A percentile compares a stretch with the other conserved stretches of the same genome.
phyloP scores from a whole-genome alignment of 2,113 vertebrate genomes.

The Crotalus tigris region DNA sequence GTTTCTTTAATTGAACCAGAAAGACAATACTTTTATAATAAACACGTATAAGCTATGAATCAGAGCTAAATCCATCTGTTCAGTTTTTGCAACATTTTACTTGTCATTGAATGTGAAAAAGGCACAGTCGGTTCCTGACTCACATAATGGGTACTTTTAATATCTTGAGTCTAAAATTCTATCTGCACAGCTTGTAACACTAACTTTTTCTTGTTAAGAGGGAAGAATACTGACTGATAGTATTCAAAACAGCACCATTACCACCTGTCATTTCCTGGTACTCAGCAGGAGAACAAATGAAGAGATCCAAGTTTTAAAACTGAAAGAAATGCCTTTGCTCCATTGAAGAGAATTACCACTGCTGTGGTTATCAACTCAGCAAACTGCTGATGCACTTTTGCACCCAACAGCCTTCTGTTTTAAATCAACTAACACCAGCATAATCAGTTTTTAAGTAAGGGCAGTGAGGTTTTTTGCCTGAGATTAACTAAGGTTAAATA shows the following conservation, averaged over 20 bases:
- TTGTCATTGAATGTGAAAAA: slow-evolving; percentile 46
- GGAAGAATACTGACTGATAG: slow-evolving; percentile 57
- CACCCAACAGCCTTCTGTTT: not conserved
- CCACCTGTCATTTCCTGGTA: slow-evolving; percentile 59
- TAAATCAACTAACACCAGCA: slow-evolving; percentile 21
- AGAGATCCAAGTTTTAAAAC: slow-evolving; percentile 38
- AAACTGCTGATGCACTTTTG: not conserved
- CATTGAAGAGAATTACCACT: slow-evolving; percentile 57
- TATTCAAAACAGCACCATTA: slow-evolving; percentile 52
- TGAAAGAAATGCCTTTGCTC: slow-evolving; percentile 29
- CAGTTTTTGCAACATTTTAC: slow-evolving; percentile 52
- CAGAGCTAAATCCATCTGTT: slow-evolving; percentile 58
- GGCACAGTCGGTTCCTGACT: slow-evolving; percentile 58
- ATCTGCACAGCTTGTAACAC: slow-evolving; percentile 50
- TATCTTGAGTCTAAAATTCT: slow-evolving; percentile 50
- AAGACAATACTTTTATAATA: not conserved
- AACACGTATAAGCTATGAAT: slow-evolving; percentile 45
- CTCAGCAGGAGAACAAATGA: slow-evolving; percentile 33
- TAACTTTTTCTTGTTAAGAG: slow-evolving; percentile 52
- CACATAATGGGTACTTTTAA: slow-evolving; percentile 42
- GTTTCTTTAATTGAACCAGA: slow-evolving; percentile 13
- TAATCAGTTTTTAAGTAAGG: not conserved
- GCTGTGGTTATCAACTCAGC: not conserved
- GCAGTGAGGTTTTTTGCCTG: not conserved
- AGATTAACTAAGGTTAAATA: not conserved